Conservation (phyloP, 2,797 vertebrate species). For the Threskiornis aethiopicus region DNA sequence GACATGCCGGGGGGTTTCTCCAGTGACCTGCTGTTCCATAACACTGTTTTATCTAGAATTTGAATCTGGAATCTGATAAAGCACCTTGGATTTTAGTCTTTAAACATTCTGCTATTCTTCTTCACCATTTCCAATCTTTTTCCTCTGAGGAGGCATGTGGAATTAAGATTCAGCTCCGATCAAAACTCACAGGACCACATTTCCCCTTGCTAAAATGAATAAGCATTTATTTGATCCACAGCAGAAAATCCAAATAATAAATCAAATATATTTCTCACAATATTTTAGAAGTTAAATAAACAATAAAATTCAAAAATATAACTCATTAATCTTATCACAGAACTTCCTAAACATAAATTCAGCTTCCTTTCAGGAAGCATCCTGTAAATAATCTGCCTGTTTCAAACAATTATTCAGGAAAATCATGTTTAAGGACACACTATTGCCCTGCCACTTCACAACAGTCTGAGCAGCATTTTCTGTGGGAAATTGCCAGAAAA, state of each 20-base stretch:
- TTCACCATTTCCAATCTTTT: neutral
- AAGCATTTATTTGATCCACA: neutral
- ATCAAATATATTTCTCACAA: neutral
- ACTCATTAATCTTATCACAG: slow-evolving; percentile 9
- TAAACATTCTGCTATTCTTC: neutral
- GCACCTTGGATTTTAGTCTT: neutral
- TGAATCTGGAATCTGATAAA: neutral
- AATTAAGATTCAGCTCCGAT: neutral
- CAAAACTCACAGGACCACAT: neutral
- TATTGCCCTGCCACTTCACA: neutral
- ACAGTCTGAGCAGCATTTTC: neutral
- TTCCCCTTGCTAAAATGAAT: neutral
- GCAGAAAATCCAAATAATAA: neutral
- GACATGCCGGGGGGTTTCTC: neutral
- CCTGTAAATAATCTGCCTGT: slow-evolving; percentile 5
- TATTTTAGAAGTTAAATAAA: slow-evolving; percentile 25
- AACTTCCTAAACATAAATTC: slow-evolving; percentile 42
- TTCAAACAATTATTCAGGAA: slow-evolving; percentile 51
- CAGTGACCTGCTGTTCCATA: neutral
- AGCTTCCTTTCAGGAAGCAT: slow-evolving; percentile 44
- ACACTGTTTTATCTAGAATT: neutral
- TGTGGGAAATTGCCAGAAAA: neutral
- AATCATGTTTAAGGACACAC: slow-evolving; percentile 1
- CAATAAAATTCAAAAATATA: neutral
- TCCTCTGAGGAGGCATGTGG: neutral